Evolutionary conservation across 2,888 invertebrate species (phyloP), one percentile per base, ranked within the genome.

Genomic region (Stenotaenia linearis): DNA sequence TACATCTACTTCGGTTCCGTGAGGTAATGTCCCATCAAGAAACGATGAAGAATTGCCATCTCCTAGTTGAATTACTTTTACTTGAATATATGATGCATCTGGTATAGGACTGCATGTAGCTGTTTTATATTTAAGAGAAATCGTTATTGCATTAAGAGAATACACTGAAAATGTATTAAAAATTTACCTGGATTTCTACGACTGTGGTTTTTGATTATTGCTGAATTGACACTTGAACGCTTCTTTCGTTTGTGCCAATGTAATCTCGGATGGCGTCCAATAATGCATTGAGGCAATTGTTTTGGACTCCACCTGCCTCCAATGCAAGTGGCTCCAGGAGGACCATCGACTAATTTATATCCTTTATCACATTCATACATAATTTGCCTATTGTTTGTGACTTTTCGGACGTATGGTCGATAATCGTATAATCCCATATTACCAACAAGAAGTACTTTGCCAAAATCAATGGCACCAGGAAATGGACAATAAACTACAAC

Each of bases 351-450:
- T 30, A 97, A 86, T 0, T 94, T 93, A 84, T 93, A 97, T 0
- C 96, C 96, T 84, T 94, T 93, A 83, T 96, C 93, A 85, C 97
- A 98, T 84, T 97, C 96, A 86, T 96, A 98, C 92, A 95, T 94
- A 79, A 97, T 96, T 86, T 96, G 96, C 83, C 96, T 94, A 85
- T 96, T 96, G 85, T 96, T 96, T 28, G 92, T 88, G 83, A 94
- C 93, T 81, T 84, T 95, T 84, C 92, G 91, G 0, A 98, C 97
- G 85, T 98, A 98, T 0, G 95, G 94, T 78, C 96, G 89, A 85
- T 98, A 98, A 86, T 97, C 96, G 86, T 97, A 98, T 50, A 96
- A 89, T 0, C 97, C 97, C 94, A 97, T 97, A 85, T 96, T 96
- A 3, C 97, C 97, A 0, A 97, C 96, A 0, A 97, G 88, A 3